Percentiles rank a stretch among this genome's conserved stretches.
These are phyloP conservation scores for Pterobdella sp. DNA, from an alignment of 2,888 invertebrate genomes.

Conservation along the genomic window DNA sequence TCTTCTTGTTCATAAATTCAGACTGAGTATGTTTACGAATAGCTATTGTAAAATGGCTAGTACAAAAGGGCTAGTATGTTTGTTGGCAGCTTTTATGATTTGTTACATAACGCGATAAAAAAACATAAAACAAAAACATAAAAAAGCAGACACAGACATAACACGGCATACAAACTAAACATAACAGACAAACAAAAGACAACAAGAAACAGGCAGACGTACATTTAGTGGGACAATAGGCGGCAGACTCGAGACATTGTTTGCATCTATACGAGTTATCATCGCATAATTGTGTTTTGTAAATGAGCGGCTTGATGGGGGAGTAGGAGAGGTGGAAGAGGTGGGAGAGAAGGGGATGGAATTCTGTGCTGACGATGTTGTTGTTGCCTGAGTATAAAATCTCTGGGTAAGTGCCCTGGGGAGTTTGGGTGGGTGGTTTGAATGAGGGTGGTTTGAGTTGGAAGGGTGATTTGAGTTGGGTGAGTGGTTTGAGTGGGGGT, in stretches of 20 bases:
- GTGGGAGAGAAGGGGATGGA: conserved; percentile 41
- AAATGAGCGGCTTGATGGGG: conserved; percentile 40
- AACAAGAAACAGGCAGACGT: neutral
- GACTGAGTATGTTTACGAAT: too few species aligned
- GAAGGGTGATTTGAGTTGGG: neutral
- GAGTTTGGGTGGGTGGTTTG: conserved; percentile 7
- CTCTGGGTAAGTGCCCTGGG: conserved; percentile 39
- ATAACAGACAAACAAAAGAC: conserved; percentile 13
- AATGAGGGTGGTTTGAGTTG: neutral
- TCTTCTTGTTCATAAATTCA: too few species aligned
- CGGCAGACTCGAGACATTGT: conserved; percentile 35
- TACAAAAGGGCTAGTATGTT: too few species aligned
- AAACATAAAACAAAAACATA: too few species aligned
- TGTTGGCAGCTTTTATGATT: too few species aligned
- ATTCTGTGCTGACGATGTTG: conserved; percentile 44
- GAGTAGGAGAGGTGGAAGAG: conserved; percentile 43
- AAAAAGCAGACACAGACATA: too few species aligned
- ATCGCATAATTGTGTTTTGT: conserved; percentile 42
- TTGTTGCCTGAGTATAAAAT: conserved; percentile 39
- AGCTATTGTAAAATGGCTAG: too few species aligned
- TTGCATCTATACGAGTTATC: conserved; percentile 37
- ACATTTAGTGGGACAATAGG: conserved; percentile 25
- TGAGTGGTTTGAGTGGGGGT: neutral
- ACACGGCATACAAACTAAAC: neutral
- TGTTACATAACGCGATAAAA: too few species aligned